These are phyloP conservation scores for Meloidogyne floridensis DNA, from an alignment of 1,140 invertebrate genomes.

Conservation along the genomic window DNA sequence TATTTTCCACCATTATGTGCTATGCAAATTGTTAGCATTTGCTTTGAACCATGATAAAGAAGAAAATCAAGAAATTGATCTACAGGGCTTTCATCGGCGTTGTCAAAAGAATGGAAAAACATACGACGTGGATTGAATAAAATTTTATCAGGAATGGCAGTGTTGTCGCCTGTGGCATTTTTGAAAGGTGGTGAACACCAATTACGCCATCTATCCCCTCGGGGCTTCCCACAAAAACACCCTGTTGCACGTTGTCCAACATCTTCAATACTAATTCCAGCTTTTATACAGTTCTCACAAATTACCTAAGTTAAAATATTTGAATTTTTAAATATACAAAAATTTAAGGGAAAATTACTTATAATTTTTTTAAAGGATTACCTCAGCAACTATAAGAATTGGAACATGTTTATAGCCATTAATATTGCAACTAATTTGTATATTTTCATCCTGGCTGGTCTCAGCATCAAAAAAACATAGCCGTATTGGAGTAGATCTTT, in stretches of 20 bases:
- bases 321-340: no score
- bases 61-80: slow-evolving; percentile 30
- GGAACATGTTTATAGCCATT: slow-evolving; percentile 16
- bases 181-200: slow-evolving; percentile 22
- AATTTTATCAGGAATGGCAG: not conserved
- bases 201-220: not conserved
- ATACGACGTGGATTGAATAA: not conserved
- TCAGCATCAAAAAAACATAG: not conserved
- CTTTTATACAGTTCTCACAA: slow-evolving; percentile 10
- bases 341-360: no score
- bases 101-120: slow-evolving; percentile 24
- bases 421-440: no score
- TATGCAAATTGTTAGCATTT: no score
- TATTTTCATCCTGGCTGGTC: not conserved
- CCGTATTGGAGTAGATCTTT: not conserved
- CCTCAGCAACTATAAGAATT: not conserved
- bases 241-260: not conserved
- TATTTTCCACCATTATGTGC: no score
- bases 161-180: not conserved
- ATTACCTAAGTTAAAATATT: not conserved
- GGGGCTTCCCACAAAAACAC: slow-evolving; percentile 1
- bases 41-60: not conserved
- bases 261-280: slow-evolving; percentile 11
- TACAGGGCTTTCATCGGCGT: not conserved
- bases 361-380: no score